A percentile compares a stretch with the other conserved stretches of the same genome.
phyloP scores from a whole-genome alignment of 1,140 invertebrate genomes.

The Drosophila chauvacae region DNA sequence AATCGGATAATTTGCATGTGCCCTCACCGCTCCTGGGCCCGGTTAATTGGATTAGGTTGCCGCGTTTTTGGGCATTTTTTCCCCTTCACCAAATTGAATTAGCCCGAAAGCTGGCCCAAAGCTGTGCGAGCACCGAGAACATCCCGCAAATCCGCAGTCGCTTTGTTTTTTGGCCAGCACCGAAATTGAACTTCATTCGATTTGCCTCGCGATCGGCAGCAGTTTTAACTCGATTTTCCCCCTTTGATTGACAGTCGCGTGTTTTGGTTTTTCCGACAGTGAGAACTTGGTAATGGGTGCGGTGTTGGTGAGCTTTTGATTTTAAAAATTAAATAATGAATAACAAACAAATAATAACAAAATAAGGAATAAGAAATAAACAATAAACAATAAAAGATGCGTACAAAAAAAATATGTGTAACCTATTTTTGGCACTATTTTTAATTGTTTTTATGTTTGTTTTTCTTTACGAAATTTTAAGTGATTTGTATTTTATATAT shows the following conservation, averaged over 20 bases:
- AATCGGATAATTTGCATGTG: conserved; percentile 60
- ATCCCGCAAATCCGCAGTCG: conserved; percentile 6
- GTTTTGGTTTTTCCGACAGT: conserved; percentile 5
- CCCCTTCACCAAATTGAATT: conserved; percentile 32
- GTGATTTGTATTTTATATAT: background rate
- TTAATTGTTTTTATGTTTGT: no score
- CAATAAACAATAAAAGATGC: no score
- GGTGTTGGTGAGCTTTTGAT: no score
- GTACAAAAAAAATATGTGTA: no score
- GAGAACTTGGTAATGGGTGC: background rate
- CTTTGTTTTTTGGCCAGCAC: conserved; percentile 3
- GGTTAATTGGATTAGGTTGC: conserved; percentile 56
- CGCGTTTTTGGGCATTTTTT: conserved; percentile 35
- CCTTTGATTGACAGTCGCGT: conserved; percentile 20
- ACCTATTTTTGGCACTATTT: no score
- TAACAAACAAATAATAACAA: no score
- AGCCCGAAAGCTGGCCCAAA: conserved; percentile 8
- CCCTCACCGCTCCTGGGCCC: conserved; percentile 12
- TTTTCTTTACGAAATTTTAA: no score
- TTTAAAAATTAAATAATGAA: background rate
- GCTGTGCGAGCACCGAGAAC: background rate
- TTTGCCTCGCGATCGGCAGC: conserved; percentile 22
- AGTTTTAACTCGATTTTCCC: conserved; percentile 25
- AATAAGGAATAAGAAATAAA: no score
- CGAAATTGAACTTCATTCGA: conserved; percentile 31